Conservation (phyloP, 2,113 vertebrate genomes). For the Hipposideros armiger region DNA sequence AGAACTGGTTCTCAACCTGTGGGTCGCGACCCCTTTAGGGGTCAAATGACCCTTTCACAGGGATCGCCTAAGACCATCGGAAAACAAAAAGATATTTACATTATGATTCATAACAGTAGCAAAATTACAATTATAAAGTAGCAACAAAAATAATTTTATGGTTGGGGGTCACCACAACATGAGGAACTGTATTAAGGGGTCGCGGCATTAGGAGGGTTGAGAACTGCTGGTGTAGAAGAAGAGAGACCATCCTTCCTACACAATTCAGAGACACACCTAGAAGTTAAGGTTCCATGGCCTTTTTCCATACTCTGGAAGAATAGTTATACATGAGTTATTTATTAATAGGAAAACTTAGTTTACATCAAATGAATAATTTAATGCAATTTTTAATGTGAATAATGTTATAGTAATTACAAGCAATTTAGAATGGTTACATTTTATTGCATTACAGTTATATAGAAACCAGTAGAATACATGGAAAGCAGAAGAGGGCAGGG, state of each 20-base stretch:
- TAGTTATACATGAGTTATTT: neutral
- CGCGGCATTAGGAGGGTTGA: no score
- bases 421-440: neutral
- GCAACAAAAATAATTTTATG: no score
- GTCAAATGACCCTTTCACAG: no score
- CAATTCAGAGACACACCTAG: neutral
- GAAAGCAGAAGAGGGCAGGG: neutral
- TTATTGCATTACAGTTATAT: neutral
- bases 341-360: neutral
- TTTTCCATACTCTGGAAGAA: neutral
- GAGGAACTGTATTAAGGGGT: no score
- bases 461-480: neutral
- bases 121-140: no score
- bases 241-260: neutral
- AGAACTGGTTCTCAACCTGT: no score
- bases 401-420: neutral
- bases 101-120: no score
- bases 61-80: no score
- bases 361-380: neutral
- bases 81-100: no score
- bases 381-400: neutral
- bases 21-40: no score
- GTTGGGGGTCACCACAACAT: no score
- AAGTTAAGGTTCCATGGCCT: neutral
- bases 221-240: neutral